Evolutionary conservation across 2,113 vertebrate species (phyloP).

Genomic region (Rhabdomys dilectus): DNA sequence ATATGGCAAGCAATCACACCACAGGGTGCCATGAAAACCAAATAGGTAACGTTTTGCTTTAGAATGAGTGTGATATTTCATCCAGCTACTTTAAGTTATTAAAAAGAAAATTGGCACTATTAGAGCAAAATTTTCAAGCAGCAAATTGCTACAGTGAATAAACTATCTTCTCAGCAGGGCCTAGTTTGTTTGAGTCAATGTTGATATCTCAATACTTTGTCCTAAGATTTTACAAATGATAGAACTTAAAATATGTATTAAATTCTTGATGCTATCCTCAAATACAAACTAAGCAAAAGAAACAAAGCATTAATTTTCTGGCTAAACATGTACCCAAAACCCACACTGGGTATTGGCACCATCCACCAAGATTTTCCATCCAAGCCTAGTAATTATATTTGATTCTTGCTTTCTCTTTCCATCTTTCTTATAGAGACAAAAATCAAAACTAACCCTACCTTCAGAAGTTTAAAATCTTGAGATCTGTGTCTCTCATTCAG

Average conservation of each 20-base stretch:
- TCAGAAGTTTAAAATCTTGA: background rate
- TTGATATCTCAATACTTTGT: background rate
- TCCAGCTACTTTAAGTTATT: conserved; percentile 7
- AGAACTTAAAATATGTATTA: background rate
- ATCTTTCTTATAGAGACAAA: background rate
- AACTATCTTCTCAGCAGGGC: background rate
- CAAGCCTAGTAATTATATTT: background rate
- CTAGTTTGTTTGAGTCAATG: background rate
- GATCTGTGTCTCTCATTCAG: background rate
- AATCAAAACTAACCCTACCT: background rate
- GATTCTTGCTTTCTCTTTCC: background rate
- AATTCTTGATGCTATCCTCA: background rate
- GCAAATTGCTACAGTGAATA: background rate
- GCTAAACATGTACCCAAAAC: background rate
- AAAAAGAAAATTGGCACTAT: background rate
- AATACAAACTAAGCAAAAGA: background rate
- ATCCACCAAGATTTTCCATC: background rate
- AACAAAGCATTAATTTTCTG: background rate
- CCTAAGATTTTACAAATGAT: background rate
- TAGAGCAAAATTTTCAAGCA: background rate
- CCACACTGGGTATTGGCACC: background rate
- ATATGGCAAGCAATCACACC: background rate
- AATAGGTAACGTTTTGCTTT: background rate
- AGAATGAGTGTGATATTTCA: background rate
- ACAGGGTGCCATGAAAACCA: background rate